phyloP scores from a whole-genome alignment of 2,888 invertebrate genomes.

The Drosophila birchii region DNA sequence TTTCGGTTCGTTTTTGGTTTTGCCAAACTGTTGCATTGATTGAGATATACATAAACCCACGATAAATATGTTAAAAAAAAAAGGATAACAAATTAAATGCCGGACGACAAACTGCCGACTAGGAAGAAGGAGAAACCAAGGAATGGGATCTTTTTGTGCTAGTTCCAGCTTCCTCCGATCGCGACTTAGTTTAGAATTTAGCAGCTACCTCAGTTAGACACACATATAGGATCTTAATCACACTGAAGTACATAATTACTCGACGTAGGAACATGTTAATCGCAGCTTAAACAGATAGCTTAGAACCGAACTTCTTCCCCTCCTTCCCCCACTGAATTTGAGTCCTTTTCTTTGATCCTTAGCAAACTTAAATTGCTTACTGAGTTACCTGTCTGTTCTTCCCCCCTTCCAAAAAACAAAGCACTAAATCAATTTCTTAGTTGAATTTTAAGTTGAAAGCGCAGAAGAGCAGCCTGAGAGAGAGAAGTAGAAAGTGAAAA shows the following conservation, averaged over 20 bases:
- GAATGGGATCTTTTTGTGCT: slow-evolving; percentile 39
- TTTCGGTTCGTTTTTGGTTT: slow-evolving; percentile 42
- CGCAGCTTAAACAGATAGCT: slow-evolving; percentile 69
- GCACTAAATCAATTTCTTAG: slow-evolving; percentile 80
- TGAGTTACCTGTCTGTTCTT: slow-evolving; percentile 67
- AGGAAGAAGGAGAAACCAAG: slow-evolving; percentile 26
- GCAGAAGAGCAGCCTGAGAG: slow-evolving; percentile 19
- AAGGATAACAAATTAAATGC: slow-evolving; percentile 31
- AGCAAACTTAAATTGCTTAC: slow-evolving; percentile 70
- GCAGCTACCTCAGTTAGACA: slow-evolving; percentile 65
- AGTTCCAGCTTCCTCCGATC: slow-evolving; percentile 32
- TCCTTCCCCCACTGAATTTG: neutral
- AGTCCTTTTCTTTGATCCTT: slow-evolving; percentile 49
- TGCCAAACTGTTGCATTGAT: slow-evolving; percentile 51
- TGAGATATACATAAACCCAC: neutral
- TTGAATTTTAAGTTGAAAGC: slow-evolving; percentile 72
- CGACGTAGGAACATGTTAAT: slow-evolving; percentile 78
- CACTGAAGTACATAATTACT: slow-evolving; percentile 54
- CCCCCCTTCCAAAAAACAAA: slow-evolving; percentile 20
- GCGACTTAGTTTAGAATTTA: slow-evolving; percentile 43
- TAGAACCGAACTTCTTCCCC: slow-evolving; percentile 34
- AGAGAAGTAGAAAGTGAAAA: neutral
- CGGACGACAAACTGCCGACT: slow-evolving; percentile 73
- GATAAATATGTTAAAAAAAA: slow-evolving; percentile 7
- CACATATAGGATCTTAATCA: slow-evolving; percentile 42